These are phyloP conservation scores for Hypomesus transpacificus DNA, from an alignment of 2,113 vertebrate genomes.

Conservation along the genomic window DNA sequence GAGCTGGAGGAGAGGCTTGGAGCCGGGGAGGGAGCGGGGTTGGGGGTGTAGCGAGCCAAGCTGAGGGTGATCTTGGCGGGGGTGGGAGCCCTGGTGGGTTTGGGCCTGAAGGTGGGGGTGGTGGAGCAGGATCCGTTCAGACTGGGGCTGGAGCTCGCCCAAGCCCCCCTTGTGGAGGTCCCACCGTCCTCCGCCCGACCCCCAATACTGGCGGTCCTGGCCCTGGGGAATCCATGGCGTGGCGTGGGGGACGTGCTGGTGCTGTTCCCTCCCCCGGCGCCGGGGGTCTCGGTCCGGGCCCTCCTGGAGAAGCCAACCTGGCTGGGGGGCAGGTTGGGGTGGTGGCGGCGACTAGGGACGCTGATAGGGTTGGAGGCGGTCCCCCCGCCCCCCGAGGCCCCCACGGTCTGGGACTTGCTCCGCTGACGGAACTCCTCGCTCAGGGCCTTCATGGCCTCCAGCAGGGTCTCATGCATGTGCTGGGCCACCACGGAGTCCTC, in stretches of 20 bases:
- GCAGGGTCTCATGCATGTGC: conserved; percentile 82
- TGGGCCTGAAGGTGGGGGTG: conserved; percentile 71
- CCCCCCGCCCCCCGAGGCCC: conserved; percentile 70
- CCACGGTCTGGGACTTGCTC: conserved; percentile 76
- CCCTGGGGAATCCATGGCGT: conserved; percentile 67
- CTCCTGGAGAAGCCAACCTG: conserved; percentile 73
- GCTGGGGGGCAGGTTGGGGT: conserved; percentile 62
- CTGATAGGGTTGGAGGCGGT: conserved; percentile 78
- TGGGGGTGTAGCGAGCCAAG: conserved; percentile 72
- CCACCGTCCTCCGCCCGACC: conserved; percentile 67
- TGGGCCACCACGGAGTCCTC: conserved; percentile 78
- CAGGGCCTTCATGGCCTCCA: conserved; percentile 80
- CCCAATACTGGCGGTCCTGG: conserved; percentile 73
- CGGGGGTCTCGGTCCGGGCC: conserved; percentile 72
- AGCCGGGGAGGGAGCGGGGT: conserved; percentile 67
- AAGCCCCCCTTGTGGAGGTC: conserved; percentile 57
- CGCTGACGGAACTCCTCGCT: conserved; percentile 80
- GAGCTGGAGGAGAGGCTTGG: conserved; percentile 74
- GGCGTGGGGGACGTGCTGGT: conserved; percentile 73
- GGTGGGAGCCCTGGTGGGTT: conserved; percentile 73
- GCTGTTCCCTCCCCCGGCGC: conserved; percentile 64
- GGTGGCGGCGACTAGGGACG: conserved; percentile 66
- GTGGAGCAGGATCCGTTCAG: conserved; percentile 76
- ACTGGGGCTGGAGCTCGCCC: conserved; percentile 74
- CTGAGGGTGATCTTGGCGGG: conserved; percentile 76